A percentile compares a stretch with the other conserved stretches of the same genome.
Evolutionary conservation across 2,797 vertebrate genomes (phyloP).

Genomic region (Acipenser transmontanus): DNA sequence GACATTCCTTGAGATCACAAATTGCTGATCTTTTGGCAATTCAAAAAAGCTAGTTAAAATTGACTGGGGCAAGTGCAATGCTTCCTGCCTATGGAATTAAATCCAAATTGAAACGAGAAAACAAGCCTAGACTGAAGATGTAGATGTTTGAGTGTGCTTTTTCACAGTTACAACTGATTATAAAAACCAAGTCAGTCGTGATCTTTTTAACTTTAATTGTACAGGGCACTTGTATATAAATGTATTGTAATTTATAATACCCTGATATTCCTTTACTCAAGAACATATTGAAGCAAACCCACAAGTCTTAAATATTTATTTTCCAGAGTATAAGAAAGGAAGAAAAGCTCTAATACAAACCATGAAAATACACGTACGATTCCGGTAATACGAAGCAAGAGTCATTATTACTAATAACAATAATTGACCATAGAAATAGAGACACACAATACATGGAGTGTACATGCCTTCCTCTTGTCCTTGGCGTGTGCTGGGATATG

Average conservation of each 20-base stretch:
- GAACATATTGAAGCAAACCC: neutral
- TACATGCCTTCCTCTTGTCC: conserved; percentile 9
- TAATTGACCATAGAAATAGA: conserved; percentile 19
- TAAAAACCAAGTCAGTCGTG: too few relatives aligned
- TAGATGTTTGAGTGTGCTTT: too few relatives aligned
- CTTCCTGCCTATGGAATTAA: too few relatives aligned
- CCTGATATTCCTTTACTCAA: neutral
- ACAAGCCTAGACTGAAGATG: neutral
- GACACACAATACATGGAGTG: conserved; percentile 9
- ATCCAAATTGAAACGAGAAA: neutral
- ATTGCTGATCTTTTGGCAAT: too few relatives aligned
- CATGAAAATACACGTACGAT: conserved; percentile 20
- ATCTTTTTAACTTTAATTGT: too few relatives aligned
- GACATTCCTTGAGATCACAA: too few relatives aligned
- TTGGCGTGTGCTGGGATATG: conserved; percentile 4
- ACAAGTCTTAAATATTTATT: conserved; percentile 36
- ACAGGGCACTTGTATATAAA: too few relatives aligned
- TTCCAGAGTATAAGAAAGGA: conserved; percentile 42
- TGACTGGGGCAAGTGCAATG: too few relatives aligned
- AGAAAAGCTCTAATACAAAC: conserved; percentile 42
- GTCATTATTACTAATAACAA: neutral
- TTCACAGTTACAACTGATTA: too few relatives aligned
- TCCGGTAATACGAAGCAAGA: neutral
- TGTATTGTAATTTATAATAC: too few relatives aligned
- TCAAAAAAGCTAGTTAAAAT: too few relatives aligned